Conservation (phyloP, 1,140 invertebrate species). For the Eupeodes corollae region DNA sequence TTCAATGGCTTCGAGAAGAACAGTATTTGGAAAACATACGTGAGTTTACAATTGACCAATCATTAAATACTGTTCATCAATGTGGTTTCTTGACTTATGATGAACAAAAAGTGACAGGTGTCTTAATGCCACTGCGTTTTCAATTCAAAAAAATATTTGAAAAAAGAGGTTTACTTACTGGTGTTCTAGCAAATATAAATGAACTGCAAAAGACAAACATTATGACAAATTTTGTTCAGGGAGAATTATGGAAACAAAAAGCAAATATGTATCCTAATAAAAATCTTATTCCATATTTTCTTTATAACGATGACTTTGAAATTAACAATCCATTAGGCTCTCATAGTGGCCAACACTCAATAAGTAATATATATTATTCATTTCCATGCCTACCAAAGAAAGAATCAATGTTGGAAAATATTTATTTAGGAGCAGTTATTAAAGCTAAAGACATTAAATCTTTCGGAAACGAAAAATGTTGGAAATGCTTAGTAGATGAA, state of each 20-base stretch:
- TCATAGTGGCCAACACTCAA: not conserved
- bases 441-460: not conserved
- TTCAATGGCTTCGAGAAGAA: too few species aligned
- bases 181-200: not conserved
- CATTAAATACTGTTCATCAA: too few species aligned
- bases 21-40: too few species aligned
- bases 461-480: not conserved
- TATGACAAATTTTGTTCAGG: constrained; percentile 1
- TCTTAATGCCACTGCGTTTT: constrained; percentile 1
- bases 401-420: not conserved
- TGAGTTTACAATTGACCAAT: too few species aligned
- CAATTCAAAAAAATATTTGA: constrained; percentile 2
- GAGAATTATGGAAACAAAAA: not conserved
- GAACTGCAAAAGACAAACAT: not conserved
- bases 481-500: not conserved
- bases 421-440: not conserved
- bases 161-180: not conserved
- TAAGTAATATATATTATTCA: not conserved
- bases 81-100: not conserved
- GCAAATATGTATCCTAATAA: not conserved
- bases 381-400: constrained; percentile 1
- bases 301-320: not conserved
- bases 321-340: not conserved
- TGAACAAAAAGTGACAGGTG: not conserved
- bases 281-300: not conserved